Conservation (phyloP, 2,797 vertebrate species). For the Siniperca undulata region DNA sequence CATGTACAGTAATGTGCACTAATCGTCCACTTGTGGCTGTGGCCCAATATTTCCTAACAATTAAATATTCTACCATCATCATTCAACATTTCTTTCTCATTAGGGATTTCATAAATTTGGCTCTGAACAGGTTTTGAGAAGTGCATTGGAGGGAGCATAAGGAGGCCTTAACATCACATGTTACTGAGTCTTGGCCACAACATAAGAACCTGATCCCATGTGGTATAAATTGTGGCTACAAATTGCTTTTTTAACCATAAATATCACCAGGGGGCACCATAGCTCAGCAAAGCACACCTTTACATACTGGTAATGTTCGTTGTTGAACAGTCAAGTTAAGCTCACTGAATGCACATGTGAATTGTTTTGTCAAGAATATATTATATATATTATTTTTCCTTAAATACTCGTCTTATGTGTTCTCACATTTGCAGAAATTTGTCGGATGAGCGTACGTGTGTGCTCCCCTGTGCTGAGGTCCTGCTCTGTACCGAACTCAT, state of each 20-base stretch:
- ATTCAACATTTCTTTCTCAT: slow-evolving; percentile 1
- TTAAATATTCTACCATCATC: not conserved
- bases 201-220: slow-evolving; percentile 1
- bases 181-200: slow-evolving; percentile 11
- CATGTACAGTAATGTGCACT: not conserved
- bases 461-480: not conserved
- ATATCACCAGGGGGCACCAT: slow-evolving; percentile 26
- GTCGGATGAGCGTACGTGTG: too few relatives aligned
- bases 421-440: not conserved
- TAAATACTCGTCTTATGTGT: not conserved
- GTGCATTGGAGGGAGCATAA: not conserved
- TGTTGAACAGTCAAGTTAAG: not conserved
- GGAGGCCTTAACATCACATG: not conserved
- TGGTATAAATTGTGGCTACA: slow-evolving; percentile 18
- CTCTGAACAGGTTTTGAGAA: not conserved
- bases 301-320: not conserved
- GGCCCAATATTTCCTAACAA: not conserved
- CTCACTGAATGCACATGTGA: not conserved
- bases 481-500: not conserved
- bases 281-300: not conserved
- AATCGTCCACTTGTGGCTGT: not conserved
- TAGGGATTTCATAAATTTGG: not conserved
- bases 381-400: not conserved
- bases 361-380: not conserved
- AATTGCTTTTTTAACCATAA: not conserved